These are phyloP conservation scores for Petrocephalus zakoni DNA, from an alignment of 2,113 vertebrate genomes.

Conservation along the genomic window DNA sequence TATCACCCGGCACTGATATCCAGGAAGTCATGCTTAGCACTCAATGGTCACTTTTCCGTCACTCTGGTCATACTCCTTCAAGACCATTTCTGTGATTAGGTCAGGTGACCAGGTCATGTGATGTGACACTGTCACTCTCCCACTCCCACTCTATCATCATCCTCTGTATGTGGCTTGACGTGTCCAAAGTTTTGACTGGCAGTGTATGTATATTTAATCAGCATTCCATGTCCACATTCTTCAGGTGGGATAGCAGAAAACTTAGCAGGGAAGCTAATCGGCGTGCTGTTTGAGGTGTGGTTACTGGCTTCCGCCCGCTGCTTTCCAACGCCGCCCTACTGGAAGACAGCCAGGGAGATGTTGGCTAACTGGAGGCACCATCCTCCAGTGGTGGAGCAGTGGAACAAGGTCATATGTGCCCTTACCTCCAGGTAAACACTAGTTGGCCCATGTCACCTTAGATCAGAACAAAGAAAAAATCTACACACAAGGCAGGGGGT, in stretches of 20 bases:
- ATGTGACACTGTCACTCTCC: too few relatives aligned
- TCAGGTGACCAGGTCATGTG: too few relatives aligned
- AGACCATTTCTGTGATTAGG: too few relatives aligned
- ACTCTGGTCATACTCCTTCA: too few relatives aligned
- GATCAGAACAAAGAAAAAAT: neutral
- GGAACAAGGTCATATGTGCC: constrained; percentile 90
- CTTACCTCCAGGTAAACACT: constrained; percentile 80
- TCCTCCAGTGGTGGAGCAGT: constrained; percentile 93
- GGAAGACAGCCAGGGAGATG: constrained; percentile 96
- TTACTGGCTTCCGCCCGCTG: constrained; percentile 83
- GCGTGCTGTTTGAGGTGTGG: constrained; percentile 93
- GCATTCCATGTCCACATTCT: neutral
- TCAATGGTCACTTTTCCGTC: too few relatives aligned
- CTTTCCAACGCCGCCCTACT: constrained; percentile 91
- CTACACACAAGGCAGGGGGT: neutral
- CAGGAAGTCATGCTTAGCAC: too few relatives aligned
- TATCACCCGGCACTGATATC: too few relatives aligned
- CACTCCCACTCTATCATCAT: too few relatives aligned
- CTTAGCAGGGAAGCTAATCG: constrained; percentile 86
- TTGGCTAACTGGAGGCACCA: constrained; percentile 95
- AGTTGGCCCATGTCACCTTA: neutral
- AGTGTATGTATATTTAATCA: constrained; percentile 11
- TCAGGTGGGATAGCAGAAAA: constrained; percentile 88
- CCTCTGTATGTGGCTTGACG: too few relatives aligned
- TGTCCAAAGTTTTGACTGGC: too few relatives aligned